phyloP scores from a whole-genome alignment of 2,888 invertebrate species.

The Apodemia zela region DNA sequence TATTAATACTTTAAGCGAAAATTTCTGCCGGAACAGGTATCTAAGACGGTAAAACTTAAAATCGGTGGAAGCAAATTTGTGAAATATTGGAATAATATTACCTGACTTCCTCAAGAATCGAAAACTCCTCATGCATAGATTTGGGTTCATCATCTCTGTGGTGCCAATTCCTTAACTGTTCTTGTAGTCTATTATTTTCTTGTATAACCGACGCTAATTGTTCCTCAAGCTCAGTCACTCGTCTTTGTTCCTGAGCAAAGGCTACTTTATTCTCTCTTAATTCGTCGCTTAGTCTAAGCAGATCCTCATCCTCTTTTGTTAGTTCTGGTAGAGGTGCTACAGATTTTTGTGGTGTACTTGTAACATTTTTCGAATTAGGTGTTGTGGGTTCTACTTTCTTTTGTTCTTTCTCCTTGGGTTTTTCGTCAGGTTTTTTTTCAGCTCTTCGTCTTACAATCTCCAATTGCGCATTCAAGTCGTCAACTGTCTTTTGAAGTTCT shows the following conservation, averaged over 20 bases:
- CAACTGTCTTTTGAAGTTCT: slow-evolving; percentile 89
- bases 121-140: slow-evolving; percentile 90
- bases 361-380: slow-evolving; percentile 38
- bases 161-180: slow-evolving; percentile 83
- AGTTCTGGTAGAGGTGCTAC: slow-evolving; percentile 68
- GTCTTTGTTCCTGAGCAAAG: slow-evolving; percentile 85
- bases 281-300: slow-evolving; percentile 83
- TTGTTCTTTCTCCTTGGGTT: slow-evolving; percentile 65
- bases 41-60: too few relatives aligned
- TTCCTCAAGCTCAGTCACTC: slow-evolving; percentile 87
- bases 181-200: slow-evolving; percentile 86
- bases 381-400: slow-evolving; percentile 43
- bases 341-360: slow-evolving; percentile 57
- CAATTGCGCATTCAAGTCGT: slow-evolving; percentile 84
- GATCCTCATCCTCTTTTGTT: slow-evolving; percentile 74
- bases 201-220: slow-evolving; percentile 85
- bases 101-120: slow-evolving; percentile 92
- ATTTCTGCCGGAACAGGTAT: too few relatives aligned
- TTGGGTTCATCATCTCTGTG: slow-evolving; percentile 88
- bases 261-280: slow-evolving; percentile 85
- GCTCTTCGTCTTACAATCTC: slow-evolving; percentile 81
- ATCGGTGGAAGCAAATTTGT: too few relatives aligned
- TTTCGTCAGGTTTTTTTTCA: slow-evolving; percentile 73
- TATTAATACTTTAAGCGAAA: too few relatives aligned
- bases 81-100: slow-evolving; percentile 47